Evolutionary conservation across 2,888 invertebrate genomes (phyloP), one percentile per base, ranked within the genome.

Genomic region (Nycteola revayana): DNA sequence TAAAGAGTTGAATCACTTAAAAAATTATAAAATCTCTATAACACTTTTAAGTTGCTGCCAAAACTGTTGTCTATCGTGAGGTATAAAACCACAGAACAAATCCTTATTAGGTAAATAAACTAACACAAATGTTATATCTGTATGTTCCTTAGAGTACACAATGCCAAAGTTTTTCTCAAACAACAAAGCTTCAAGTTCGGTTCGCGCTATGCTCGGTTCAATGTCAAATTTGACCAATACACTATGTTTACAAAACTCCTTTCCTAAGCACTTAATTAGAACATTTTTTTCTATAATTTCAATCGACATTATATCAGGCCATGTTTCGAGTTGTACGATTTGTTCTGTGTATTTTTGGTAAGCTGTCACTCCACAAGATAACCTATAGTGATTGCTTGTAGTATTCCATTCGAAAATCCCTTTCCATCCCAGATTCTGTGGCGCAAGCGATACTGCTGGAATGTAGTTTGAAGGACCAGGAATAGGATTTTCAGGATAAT

Each of bases 21-120:
- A n/a, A n/a, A n/a, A n/a, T n/a, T n/a, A n/a, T n/a, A n/a, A n/a
- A n/a, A n/a, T n/a, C n/a, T n/a, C n/a, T n/a, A n/a, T n/a, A n/a
- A n/a, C n/a, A n/a, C n/a, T n/a, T n/a, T 14, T 2, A 14, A 14
- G 2, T 14, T 14, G 2, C 14, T 14, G 14, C 14, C 14, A 14
- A 14, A 14, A 14, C 14, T 3, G 5, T 5, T 14, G 14, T 14
- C 14, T 14, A 14, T 14, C 14, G 5, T 3, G 5, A 0, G 44
- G 44, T 8, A 44, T 20, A 4, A 44, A 7, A 6, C 43, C 43
- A 5, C 36, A 5, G 14, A 21, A 38, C 17, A 25, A n/a, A 1
- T 30, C 21, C 7, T 25, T 21, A 0, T 17, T 20, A 7, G 29
- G 25, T 3, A 9, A 11, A 17, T 44, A 39, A 10, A 32, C 18